Base-by-base conservation (phyloP, 1,140 invertebrate species). In the Heliconius eleuchia region DNA sequence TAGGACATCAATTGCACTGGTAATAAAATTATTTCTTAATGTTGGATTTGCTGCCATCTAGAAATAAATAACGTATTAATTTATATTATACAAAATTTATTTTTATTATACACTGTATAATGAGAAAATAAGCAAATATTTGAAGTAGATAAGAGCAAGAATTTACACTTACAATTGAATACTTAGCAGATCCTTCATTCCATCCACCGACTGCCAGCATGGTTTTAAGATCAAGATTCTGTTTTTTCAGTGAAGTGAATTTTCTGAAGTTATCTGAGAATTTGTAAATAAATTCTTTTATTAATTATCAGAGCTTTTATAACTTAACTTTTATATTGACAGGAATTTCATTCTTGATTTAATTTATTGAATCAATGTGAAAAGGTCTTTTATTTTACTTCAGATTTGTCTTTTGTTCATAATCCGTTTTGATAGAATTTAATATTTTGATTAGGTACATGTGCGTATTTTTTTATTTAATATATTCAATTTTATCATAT, bases 181-280 rank as follows among this genome's bases (percentile, higher is more conserved):
- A 97, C 80, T 95, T 97, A 5, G 89, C 91, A 0, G 96, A 97
- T 27, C 96, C 96, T 90, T 97, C 96, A 86, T 96, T 97, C 97
- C 97, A 98, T 16, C 97, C 97, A 23, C 97, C 97, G 37, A 98
- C 95, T 13, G 97, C 96, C 11, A 97, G 84, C 70, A 97, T 82
- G 0, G 96, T 96, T 89, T 97, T 97, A 9, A 97, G 86, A 6
- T 95, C 93, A 0, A 96, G 94, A 92, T 97, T 97, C 73, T 91
- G 88, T 8, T 94, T 81, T 86, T 96, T 97, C 19, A 97, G 90
- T 0, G 92, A 95, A 76, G 95, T 96, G 80, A 96, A 96, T 81
- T 94, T 92, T 18, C 89, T 84, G n/a, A 95, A 95, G 80, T 95
- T 95, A 84, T 93, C 95, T 95, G 86, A 74, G 89, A 85, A 13